Percentiles rank a stretch among this genome's conserved stretches.
phyloP scores from a whole-genome alignment of 1,140 invertebrate species.

The Euura lappo region DNA sequence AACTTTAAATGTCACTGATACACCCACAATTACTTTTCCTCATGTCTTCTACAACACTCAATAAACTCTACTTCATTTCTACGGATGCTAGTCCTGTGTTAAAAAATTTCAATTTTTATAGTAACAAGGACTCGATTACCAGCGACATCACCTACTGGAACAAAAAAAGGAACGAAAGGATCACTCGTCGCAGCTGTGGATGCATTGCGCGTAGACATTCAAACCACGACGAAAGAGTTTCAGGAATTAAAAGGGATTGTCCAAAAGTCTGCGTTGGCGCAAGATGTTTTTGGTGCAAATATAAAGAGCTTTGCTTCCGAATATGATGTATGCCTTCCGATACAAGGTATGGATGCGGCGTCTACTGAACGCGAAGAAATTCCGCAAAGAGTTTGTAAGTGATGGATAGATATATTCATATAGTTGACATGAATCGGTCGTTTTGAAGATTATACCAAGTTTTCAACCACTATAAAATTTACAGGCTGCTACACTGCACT shows the following conservation, averaged over 20 bases:
- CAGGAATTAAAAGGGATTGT: not conserved
- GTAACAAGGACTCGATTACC: not conserved
- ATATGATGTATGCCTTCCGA: not conserved
- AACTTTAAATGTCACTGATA: too few species aligned
- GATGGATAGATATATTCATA: not conserved
- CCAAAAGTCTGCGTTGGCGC: too few species aligned
- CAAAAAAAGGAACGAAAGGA: not conserved
- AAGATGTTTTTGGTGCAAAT: not conserved
- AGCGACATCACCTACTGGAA: not conserved
- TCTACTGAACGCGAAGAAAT: not conserved
- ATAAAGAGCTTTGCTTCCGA: not conserved
- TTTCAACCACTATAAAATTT: not conserved
- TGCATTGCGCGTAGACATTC: not conserved
- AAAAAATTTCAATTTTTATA: not conserved
- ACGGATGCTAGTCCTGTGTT: not conserved
- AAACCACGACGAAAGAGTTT: not conserved
- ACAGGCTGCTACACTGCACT: not conserved
- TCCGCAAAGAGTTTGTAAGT: not conserved
- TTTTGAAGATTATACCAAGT: not conserved
- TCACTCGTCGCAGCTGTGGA: not conserved
- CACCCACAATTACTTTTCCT: too few species aligned
- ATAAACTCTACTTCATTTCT: too few species aligned
- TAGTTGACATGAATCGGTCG: not conserved
- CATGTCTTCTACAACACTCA: too few species aligned
- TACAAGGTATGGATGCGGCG: not conserved